Base-by-base conservation (phyloP, 2,888 invertebrate genomes). In the Torymus aiolomorphi region DNA sequence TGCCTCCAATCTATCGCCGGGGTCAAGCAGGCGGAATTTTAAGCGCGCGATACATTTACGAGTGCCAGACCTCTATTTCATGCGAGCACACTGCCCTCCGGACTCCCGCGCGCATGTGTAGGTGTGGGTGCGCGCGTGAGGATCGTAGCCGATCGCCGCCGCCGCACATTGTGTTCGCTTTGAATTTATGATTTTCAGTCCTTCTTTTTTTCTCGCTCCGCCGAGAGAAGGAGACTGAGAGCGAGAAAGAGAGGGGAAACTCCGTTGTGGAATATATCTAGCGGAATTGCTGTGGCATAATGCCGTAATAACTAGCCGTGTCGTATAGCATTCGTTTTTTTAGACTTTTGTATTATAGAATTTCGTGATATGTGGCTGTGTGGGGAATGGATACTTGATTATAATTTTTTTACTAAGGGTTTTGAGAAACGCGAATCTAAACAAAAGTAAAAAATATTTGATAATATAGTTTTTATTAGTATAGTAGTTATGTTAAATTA, bases 21-120 rank as follows among this genome's bases (percentile, higher is more conserved):
- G 90, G 90, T 90, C 90, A 90, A 90, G 89, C 89, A 87, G 86
- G 86, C 89, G 86, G 90, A 90, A 90, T 90, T 90, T 90, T 89
- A 90, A 90, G 87, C 87, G 87, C 87, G 87, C 86, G 88, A 86
- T 88, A 86, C 86, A 81, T 84, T 83, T 83, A 84, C 82, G 82
- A 72, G 80, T 56, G 31, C 52, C 75, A 63, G 75, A 70, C 79
- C 67, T 72, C 72, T 76, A 76, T 81, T 78, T 79, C 78, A 69
- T 69, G 42, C 63, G 14, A 11, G 51, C 16, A 52, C 69, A 14
- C 42, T 42, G 42, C 42, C 8, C 42, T 42, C 18, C 59, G 52
- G 31, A 59, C 16, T 16, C 67, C 14, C n/a, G n/a, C 20, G 49
- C 10, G 18, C n/a, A n/a, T 16, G 49, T 42, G 8, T 61, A 18